A percentile compares a stretch with the other conserved stretches of the same genome.
Conservation (phyloP, 2,113 vertebrate genomes). For the Marcusenius ussheri region DNA sequence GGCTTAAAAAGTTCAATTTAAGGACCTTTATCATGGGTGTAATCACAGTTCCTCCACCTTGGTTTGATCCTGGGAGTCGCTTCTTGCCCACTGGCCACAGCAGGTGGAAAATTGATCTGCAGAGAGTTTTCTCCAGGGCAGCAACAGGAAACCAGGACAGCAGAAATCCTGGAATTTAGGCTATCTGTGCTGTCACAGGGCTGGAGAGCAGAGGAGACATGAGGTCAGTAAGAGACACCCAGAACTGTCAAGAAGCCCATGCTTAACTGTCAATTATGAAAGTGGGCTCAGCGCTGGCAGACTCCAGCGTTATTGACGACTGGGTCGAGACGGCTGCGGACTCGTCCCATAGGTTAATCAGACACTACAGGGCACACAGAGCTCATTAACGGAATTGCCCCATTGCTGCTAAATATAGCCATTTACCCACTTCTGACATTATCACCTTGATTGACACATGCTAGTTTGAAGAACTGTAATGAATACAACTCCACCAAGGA, state of each 20-base stretch:
- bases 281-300: not conserved
- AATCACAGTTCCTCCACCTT: not conserved
- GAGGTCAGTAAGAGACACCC: not conserved
- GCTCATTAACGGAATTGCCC: not conserved
- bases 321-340: not conserved
- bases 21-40: not conserved
- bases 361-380: not conserved
- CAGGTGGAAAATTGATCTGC: not conserved
- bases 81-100: not conserved
- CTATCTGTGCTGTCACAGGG: not conserved
- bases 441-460: not conserved
- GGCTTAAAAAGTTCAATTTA: not conserved
- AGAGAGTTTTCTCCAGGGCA: not conserved
- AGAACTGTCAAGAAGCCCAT: conserved; percentile 2
- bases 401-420: conserved; percentile 3
- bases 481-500: not conserved
- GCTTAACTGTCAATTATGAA: not conserved
- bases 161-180: not conserved
- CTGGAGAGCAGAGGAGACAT: not conserved
- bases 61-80: not conserved
- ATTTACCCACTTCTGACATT: not conserved
- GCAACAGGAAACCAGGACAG: not conserved
- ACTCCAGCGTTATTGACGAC: not conserved
- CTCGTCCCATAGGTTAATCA: not conserved
- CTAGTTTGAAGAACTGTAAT: not conserved